Percentiles rank a stretch among this genome's conserved stretches.
phyloP scores from a whole-genome alignment of 64 coral and sea anemone species.

The Stichodactyla helianthus region DNA sequence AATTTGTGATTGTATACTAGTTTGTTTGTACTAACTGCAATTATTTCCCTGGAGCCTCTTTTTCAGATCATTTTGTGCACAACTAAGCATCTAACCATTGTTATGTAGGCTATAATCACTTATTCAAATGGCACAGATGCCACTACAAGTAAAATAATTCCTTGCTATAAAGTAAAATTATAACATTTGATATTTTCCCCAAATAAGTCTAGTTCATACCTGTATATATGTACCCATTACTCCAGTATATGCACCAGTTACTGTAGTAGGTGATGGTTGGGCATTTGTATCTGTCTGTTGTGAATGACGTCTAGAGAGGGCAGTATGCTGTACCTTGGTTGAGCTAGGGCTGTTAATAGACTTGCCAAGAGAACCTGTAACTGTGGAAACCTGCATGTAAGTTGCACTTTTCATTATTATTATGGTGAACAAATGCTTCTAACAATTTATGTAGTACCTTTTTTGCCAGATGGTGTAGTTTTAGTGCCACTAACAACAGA shows the following conservation, averaged over 20 bases:
- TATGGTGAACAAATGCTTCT: neutral
- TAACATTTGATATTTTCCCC: no score
- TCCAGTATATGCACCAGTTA: slow-evolving; percentile 17
- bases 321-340: neutral
- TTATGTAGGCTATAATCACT: no score
- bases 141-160: no score
- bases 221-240: slow-evolving; percentile 23
- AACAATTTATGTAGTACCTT: neutral
- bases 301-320: slow-evolving; percentile 3
- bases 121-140: no score
- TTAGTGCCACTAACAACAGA: neutral
- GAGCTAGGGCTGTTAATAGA: neutral
- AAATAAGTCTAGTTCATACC: neutral
- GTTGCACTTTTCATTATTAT: neutral
- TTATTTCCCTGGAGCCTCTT: no score
- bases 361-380: neutral
- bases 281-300: neutral
- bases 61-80: no score
- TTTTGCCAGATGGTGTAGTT: slow-evolving; percentile 2
- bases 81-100: no score
- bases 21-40: no score
- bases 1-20: no score
- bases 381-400: neutral
- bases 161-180: no score
- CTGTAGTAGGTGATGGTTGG: neutral